These are phyloP conservation scores for Ptychobarbus kaznakovi DNA, from an alignment of 2,797 vertebrate species.

Conservation along the genomic window DNA sequence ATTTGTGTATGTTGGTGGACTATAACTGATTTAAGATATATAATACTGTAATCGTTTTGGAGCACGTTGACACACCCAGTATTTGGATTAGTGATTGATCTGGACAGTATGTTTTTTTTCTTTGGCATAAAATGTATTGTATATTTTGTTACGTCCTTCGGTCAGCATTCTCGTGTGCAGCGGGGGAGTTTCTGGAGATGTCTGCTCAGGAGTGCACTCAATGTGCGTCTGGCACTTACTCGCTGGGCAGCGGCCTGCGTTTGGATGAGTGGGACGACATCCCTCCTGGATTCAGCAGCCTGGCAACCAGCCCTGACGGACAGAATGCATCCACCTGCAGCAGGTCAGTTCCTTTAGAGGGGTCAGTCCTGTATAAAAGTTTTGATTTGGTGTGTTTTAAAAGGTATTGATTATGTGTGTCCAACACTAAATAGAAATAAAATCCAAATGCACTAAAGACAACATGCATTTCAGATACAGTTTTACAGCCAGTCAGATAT, in stretches of 20 bases:
- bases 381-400: background rate
- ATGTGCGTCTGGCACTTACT: conserved; percentile 94
- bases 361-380: background rate
- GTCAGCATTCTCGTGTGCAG: conserved; percentile 92
- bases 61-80: background rate
- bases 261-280: conserved; percentile 96
- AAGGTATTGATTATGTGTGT: background rate
- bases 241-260: conserved; percentile 93
- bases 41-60: background rate
- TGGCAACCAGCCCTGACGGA: conserved; percentile 86
- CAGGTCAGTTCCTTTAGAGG: conserved; percentile 80
- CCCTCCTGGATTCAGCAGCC: conserved; percentile 90
- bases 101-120: background rate
- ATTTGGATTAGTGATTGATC: background rate
- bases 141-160: background rate
- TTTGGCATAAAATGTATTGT: background rate
- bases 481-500: background rate
- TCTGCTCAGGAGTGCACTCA: conserved; percentile 92
- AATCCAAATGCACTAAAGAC: background rate
- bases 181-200: conserved; percentile 97
- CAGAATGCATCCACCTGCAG: conserved; percentile 82
- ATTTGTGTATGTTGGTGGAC: background rate
- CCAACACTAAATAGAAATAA: background rate
- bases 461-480: background rate
- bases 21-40: background rate